Conservation (phyloP, 2,888 invertebrate species). For the Scelioninae gen. 2 region DNA sequence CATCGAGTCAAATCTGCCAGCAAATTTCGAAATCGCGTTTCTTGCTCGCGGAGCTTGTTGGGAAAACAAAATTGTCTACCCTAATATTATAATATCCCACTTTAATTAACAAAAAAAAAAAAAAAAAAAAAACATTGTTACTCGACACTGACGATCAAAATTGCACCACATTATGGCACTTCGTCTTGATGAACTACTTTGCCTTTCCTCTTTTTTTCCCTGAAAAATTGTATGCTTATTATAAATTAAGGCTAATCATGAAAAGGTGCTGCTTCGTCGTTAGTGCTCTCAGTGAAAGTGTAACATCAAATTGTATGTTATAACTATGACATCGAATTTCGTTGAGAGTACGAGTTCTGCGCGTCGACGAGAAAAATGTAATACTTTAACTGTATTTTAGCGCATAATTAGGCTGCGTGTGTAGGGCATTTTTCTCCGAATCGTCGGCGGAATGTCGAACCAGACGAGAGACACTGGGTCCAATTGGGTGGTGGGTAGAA, state of each 20-base stretch:
- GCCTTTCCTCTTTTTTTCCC: conserved; percentile 9
- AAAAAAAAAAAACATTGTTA: too few relatives aligned
- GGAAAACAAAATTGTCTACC: too few relatives aligned
- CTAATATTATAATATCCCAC: too few relatives aligned
- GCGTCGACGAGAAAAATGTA: conserved; percentile 34
- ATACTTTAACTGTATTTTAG: conserved; percentile 28
- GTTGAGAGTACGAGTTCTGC: conserved; percentile 17
- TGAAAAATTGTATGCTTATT: conserved; percentile 34
- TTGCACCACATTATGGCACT: conserved; percentile 10
- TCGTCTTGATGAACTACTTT: conserved; percentile 14
- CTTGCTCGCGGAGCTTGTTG: too few relatives aligned
- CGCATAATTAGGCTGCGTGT: conserved; percentile 28
- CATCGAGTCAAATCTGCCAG: too few relatives aligned
- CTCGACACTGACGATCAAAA: conserved; percentile 2
- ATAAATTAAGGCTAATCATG: conserved; percentile 46
- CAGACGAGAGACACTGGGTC: conserved; percentile 62
- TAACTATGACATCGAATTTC: conserved; percentile 23
- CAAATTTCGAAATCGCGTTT: too few relatives aligned
- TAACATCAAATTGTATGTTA: background rate
- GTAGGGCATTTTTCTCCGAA: conserved; percentile 37
- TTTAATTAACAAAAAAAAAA: too few relatives aligned
- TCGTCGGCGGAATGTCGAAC: conserved; percentile 29
- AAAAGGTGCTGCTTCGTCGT: conserved; percentile 57
- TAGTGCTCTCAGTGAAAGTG: conserved; percentile 29
- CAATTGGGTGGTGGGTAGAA: conserved; percentile 71